Evolutionary conservation across 1,140 invertebrate species (phyloP).

Genomic region (Trichoplusia ni): DNA sequence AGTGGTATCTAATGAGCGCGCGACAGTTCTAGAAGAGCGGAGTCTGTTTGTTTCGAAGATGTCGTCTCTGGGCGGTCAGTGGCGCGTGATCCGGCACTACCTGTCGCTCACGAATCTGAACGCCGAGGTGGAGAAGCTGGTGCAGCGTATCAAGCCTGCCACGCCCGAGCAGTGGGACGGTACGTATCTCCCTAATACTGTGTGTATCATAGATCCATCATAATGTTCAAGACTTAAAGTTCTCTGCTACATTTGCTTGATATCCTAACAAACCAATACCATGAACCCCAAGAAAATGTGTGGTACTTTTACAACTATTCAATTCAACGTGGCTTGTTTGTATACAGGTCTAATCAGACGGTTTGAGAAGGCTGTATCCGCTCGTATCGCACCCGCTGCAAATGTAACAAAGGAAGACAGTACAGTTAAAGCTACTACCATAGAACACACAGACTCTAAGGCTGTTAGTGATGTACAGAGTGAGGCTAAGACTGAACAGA

Average conservation of each 20-base stretch:
- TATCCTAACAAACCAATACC: no score
- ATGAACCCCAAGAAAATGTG: no score
- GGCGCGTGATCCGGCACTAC: constrained; percentile 71
- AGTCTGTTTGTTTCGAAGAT: constrained; percentile 40
- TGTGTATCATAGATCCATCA: no score
- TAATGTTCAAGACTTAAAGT: no score
- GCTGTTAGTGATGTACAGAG: no score
- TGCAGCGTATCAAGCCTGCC: constrained; percentile 69
- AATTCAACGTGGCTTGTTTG: no score
- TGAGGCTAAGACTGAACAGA: no score
- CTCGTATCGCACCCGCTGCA: not conserved
- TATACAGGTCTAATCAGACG: constrained; percentile 66
- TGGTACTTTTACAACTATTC: no score
- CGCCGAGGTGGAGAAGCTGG: constrained; percentile 69
- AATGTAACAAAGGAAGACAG: not conserved
- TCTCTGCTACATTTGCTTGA: no score
- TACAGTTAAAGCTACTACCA: not conserved
- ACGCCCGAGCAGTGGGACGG: constrained; percentile 76
- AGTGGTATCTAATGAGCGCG: not conserved
- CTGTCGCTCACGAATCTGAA: constrained; percentile 68
- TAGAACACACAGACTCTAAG: constrained; percentile 6
- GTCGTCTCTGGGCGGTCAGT: constrained; percentile 74
- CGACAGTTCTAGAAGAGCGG: not conserved
- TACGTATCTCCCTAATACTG: constrained; percentile 46
- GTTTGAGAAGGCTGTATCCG: constrained; percentile 43